phyloP scores from a whole-genome alignment of 2,888 invertebrate species.

The Linnaemya tessellans region DNA sequence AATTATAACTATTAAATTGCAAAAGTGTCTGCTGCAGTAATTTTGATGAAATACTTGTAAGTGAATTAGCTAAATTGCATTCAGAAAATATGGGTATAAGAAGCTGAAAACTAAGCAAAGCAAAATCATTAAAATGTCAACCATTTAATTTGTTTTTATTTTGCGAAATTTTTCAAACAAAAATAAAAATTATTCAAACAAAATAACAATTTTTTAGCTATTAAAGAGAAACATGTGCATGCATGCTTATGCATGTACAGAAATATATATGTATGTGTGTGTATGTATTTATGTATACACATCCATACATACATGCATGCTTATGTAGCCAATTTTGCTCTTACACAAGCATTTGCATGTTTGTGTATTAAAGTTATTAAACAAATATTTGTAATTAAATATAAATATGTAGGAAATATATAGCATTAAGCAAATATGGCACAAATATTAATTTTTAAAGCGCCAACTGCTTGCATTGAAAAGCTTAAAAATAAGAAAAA shows the following conservation, averaged over 20 bases:
- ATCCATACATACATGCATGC: not conserved
- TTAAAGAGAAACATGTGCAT: not conserved
- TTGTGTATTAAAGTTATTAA: not conserved
- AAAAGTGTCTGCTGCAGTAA: conserved; percentile 35
- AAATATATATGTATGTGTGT: not conserved
- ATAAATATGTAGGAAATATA: not conserved
- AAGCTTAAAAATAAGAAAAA: not conserved
- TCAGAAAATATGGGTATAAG: not conserved
- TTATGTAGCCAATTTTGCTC: conserved; percentile 3
- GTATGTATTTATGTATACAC: no score
- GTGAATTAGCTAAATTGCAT: conserved; percentile 8
- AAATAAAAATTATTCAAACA: conserved; percentile 23
- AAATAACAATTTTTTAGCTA: conserved; percentile 6
- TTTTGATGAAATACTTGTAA: conserved; percentile 17
- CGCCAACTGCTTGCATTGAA: not conserved
- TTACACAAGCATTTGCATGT: conserved; percentile 30
- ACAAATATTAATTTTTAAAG: not conserved
- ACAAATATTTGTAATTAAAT: conserved; percentile 15
- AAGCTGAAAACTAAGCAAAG: conserved; percentile 1
- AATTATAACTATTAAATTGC: conserved; percentile 41
- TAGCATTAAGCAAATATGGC: not conserved
- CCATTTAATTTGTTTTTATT: conserved; percentile 51
- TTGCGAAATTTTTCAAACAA: conserved; percentile 36
- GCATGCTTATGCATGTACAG: not conserved
- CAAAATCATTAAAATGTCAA: conserved; percentile 52